Evolutionary conservation across 2,797 vertebrate species (phyloP).

Genomic region (Leucoraja ocellata): DNA sequence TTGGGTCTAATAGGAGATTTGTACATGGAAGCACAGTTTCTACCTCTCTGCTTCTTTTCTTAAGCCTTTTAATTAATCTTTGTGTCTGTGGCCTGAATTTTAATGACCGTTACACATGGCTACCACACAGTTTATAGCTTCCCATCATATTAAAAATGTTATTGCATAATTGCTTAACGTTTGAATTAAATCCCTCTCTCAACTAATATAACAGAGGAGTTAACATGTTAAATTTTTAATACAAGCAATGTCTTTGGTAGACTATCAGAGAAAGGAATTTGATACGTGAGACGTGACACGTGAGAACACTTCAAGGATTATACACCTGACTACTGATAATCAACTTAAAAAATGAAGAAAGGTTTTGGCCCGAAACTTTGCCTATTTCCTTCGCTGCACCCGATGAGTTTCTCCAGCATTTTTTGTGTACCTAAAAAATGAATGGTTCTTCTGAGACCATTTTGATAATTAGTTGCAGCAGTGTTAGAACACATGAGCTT

Average conservation of each 20-base stretch:
- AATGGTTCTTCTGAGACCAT: not conserved
- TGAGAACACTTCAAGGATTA: not conserved
- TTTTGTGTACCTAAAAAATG: not conserved
- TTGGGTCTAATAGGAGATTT: not conserved
- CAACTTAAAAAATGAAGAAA: not conserved
- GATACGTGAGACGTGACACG: too few relatives aligned
- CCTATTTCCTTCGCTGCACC: too few relatives aligned
- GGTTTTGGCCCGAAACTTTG: too few relatives aligned
- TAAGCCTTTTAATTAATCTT: not conserved
- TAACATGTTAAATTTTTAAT: constrained; percentile 1
- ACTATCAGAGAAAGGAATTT: not conserved
- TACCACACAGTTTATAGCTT: not conserved
- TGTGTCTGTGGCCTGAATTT: not conserved
- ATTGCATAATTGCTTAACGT: not conserved
- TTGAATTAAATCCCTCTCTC: not conserved
- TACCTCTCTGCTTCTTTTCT: not conserved
- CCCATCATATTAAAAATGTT: not conserved
- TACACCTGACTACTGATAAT: not conserved
- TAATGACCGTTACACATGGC: not conserved
- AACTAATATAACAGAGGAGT: too few relatives aligned
- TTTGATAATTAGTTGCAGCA: not conserved
- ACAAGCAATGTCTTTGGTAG: not conserved
- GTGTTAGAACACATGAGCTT: not conserved
- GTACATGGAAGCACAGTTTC: not conserved
- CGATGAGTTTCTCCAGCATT: too few relatives aligned